Conservation (phyloP, 2,888 invertebrate genomes). For the Rhagonycha fulva region DNA sequence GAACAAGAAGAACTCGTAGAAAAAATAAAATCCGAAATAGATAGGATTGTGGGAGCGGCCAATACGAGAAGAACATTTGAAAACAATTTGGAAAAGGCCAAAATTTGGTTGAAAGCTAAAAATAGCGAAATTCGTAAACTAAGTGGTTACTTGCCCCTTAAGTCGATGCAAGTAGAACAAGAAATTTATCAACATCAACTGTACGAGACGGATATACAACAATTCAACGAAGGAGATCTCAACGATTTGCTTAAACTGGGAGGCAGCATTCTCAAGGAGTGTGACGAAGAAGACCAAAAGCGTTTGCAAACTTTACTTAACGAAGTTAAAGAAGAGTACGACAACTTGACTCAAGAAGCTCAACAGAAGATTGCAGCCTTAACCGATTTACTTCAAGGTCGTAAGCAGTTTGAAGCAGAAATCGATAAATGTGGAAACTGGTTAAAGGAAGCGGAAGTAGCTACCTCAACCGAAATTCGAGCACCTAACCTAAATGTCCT, state of each 20-base stretch:
- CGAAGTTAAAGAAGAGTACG: constrained; percentile 73
- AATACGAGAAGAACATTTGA: constrained; percentile 79
- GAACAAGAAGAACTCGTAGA: constrained; percentile 77
- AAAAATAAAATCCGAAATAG: constrained; percentile 74
- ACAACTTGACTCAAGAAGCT: constrained; percentile 72
- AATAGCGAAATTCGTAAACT: constrained; percentile 75
- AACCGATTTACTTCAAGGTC: constrained; percentile 73
- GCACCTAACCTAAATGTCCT: constrained; percentile 80
- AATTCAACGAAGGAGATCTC: constrained; percentile 75
- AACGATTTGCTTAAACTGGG: constrained; percentile 78
- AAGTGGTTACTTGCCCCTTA: constrained; percentile 78
- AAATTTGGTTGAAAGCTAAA: constrained; percentile 80
- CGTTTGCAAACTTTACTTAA: constrained; percentile 69
- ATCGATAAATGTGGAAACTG: constrained; percentile 83
- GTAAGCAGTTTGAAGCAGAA: constrained; percentile 81
- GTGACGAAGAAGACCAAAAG: constrained; percentile 71
- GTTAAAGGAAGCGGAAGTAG: constrained; percentile 89
- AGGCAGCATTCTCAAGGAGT: constrained; percentile 78
- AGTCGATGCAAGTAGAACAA: constrained; percentile 80
- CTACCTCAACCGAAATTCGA: constrained; percentile 79
- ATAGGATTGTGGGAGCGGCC: constrained; percentile 69
- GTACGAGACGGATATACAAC: constrained; percentile 75
- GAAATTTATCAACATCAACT: constrained; percentile 77
- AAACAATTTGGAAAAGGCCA: constrained; percentile 76
- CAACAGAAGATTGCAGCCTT: constrained; percentile 73